These are phyloP conservation scores for Neelides folsomi DNA, from an alignment of 2,888 invertebrate species.

Conservation along the genomic window DNA sequence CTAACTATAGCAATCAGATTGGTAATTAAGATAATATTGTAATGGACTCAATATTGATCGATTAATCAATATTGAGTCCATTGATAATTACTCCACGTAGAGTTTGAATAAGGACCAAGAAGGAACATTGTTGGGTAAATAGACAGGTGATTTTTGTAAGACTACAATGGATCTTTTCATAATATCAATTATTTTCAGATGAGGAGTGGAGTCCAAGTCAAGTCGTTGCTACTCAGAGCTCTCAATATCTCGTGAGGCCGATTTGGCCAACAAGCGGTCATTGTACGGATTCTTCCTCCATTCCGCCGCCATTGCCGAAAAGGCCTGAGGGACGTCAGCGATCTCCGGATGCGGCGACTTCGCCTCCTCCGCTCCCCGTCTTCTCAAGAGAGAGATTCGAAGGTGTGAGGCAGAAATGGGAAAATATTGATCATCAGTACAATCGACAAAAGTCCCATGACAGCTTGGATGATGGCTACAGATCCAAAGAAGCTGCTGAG, in stretches of 20 bases:
- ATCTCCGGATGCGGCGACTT: slow-evolving; percentile 34
- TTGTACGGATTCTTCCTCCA: slow-evolving; percentile 39
- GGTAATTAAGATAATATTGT: too few species aligned
- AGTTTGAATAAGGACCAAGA: too few species aligned
- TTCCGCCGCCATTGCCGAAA: slow-evolving; percentile 36
- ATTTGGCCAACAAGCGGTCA: slow-evolving; percentile 37
- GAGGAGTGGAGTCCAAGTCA: slow-evolving; percentile 53
- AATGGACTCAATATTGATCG: too few species aligned
- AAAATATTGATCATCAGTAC: slow-evolving; percentile 32
- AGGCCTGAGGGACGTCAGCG: slow-evolving; percentile 29
- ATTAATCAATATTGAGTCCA: too few species aligned
- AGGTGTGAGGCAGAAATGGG: slow-evolving; percentile 33
- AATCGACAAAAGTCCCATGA: slow-evolving; percentile 30
- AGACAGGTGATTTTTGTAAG: too few species aligned
- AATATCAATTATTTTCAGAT: slow-evolving; percentile 45
- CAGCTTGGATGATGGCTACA: slow-evolving; percentile 32
- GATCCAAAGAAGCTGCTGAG: slow-evolving; percentile 32
- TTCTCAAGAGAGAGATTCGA: slow-evolving; percentile 30
- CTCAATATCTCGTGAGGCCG: slow-evolving; percentile 45
- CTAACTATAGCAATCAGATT: too few species aligned
- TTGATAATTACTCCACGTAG: too few species aligned
- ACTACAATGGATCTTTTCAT: too few species aligned
- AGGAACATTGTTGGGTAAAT: too few species aligned
- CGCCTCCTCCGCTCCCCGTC: slow-evolving; percentile 35
- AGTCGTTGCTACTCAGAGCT: slow-evolving; percentile 38